Conservation (phyloP, 2,113 vertebrate species). For the Irena cyanogastra region DNA sequence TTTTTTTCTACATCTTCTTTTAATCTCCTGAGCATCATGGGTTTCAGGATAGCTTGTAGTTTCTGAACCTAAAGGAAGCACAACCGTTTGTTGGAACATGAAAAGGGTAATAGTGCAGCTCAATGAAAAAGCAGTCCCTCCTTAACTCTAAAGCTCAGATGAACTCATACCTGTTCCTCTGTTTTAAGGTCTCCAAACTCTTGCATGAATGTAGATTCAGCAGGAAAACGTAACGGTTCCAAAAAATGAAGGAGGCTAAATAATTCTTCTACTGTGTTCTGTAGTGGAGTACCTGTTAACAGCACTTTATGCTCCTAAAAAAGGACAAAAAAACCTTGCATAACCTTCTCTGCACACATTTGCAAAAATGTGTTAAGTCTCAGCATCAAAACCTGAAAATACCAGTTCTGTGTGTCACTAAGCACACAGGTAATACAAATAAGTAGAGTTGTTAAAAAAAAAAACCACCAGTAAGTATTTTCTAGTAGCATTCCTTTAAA, state of each 20-base stretch:
- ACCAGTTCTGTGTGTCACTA: not conserved
- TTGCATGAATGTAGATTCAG: conserved; percentile 95
- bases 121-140: not conserved
- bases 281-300: conserved; percentile 93
- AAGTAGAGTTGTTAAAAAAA: not conserved
- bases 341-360: not conserved
- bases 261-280: conserved; percentile 97
- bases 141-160: not conserved
- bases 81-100: not conserved
- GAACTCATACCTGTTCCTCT: conserved; percentile 85
- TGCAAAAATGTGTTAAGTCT: not conserved
- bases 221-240: conserved; percentile 90
- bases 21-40: conserved; percentile 96
- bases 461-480: not conserved
- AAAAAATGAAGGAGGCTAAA: conserved; percentile 97
- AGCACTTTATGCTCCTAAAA: conserved; percentile 94
- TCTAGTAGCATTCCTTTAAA: not conserved
- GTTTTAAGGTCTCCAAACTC: conserved; percentile 98
- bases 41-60: conserved; percentile 94
- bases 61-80: conserved; percentile 86
- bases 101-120: not conserved
- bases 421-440: not conserved
- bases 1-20: conserved; percentile 99
- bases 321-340: not conserved
- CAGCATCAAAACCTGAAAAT: not conserved